Evolutionary conservation across 2,888 invertebrate genomes (phyloP), one percentile per base, ranked within the genome.

Genomic region (Macroteleia sp.): DNA sequence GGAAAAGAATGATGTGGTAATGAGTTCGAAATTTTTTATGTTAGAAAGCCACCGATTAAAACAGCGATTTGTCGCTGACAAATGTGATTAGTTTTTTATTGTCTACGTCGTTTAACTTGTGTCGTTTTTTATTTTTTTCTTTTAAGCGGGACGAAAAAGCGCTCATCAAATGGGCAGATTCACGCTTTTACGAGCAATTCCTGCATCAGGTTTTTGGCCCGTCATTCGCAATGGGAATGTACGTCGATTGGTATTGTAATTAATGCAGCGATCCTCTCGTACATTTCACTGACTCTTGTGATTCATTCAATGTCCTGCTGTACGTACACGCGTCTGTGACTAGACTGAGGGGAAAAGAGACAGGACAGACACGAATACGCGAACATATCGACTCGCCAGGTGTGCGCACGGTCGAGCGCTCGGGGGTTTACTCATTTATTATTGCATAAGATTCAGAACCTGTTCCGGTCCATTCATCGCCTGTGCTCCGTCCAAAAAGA

Each of bases 371-470:
- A 46, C 39, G 52, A 16, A 32, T 70, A 48, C 39, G 41, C 48
- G 59, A 52, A 34, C 44, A 56, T 64, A 57, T 69, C 48, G 61
- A 42, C 20, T 56, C 54, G 48, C 79, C 75, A 78, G 81, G 73
- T 79, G 79, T 50, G 82, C 86, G 76, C 44, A 48, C 34, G 25
- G 80, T 79, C n/a, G 80, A 81, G 70, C 74, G 70, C 76, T 76
- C 71, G 66, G 80, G 83, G 80, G 34, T 32, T 85, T 82, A 80
- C 82, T 85, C 86, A 85, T 89, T 88, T 88, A 87, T 88, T 88
- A 87, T 89, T 89, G 86, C 89, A 88, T 89, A 89, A 89, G 88
- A 86, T 86, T 86, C 86, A 88, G 86, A 89, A 89, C 88, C 88
- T 88, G 89, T 89, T 89, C 86, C 86, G 87, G 86, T 88, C 86